Percentiles rank a stretch among this genome's conserved stretches.
These are phyloP conservation scores for Micoletzkya japonica DNA, from an alignment of 2,888 invertebrate genomes.

Conservation along the genomic window DNA sequence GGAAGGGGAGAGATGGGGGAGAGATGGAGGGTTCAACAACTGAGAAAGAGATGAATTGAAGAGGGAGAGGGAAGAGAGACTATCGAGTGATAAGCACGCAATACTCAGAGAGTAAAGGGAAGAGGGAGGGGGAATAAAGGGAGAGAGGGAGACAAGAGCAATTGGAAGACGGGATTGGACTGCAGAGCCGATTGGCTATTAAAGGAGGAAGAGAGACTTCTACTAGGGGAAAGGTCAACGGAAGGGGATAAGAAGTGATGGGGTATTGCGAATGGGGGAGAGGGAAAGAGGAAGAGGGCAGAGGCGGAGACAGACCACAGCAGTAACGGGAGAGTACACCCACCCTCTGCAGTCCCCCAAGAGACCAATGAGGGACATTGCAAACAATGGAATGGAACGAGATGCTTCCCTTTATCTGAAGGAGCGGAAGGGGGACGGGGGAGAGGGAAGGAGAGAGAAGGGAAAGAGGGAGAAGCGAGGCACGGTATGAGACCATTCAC, in stretches of 20 bases:
- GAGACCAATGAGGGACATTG: too few species aligned
- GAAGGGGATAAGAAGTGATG: too few species aligned
- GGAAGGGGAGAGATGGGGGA: neutral
- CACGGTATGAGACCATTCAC: neutral
- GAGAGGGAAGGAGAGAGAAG: slow-evolving; percentile 16
- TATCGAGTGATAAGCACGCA: neutral
- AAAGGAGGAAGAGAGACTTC: neutral
- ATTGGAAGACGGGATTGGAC: neutral
- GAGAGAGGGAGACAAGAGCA: neutral
- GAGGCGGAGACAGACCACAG: neutral
- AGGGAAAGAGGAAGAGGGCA: too few species aligned
- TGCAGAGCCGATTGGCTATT: neutral
- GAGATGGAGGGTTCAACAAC: neutral
- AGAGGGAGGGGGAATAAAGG: neutral
- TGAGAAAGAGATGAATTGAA: neutral
- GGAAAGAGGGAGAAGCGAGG: slow-evolving; percentile 7
- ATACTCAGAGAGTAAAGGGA: neutral
- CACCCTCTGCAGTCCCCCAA: too few species aligned
- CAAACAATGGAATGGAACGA: too few species aligned
- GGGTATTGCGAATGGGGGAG: too few species aligned
- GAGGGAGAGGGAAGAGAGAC: slow-evolving; percentile 15
- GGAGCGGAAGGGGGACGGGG: neutral
- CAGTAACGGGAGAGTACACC: neutral
- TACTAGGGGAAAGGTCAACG: too few species aligned
- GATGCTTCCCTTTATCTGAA: too few species aligned